Conservation (phyloP, 2,888 invertebrate genomes). For the Eupsilia transversa region DNA sequence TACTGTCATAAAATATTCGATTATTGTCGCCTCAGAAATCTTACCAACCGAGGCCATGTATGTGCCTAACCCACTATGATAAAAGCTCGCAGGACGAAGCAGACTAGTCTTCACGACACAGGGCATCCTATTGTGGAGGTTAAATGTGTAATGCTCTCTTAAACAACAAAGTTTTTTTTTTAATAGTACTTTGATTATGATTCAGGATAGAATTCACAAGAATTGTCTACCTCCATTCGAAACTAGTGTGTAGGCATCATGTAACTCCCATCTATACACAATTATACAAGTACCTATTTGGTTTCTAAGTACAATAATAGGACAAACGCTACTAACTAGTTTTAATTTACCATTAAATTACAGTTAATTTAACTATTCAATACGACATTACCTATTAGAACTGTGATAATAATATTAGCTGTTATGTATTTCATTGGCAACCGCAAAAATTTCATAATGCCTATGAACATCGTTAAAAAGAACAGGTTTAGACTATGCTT, state of each 20-base stretch:
- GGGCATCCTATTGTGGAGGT: not conserved
- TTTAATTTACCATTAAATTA: conserved; percentile 10
- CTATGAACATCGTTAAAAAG: not conserved
- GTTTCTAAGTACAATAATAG: conserved; percentile 1
- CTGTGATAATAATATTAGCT: not conserved
- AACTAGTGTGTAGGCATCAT: not conserved
- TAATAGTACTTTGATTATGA: not conserved
- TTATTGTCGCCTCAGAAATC: not conserved
- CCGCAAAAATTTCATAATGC: not conserved
- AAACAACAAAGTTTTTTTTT: not conserved
- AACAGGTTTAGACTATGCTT: not conserved
- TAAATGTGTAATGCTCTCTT: not conserved
- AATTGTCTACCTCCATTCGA: not conserved
- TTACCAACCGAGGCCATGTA: not conserved
- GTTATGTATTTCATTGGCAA: not conserved
- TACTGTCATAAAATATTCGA: not conserved
- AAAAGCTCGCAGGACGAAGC: not conserved
- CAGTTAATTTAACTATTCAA: not conserved
- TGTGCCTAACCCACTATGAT: not conserved
- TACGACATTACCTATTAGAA: not conserved
- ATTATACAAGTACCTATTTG: too few species aligned
- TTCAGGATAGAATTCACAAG: not conserved
- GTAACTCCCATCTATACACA: conserved; percentile 2
- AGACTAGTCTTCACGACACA: not conserved
- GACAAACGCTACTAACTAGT: conserved; percentile 9